Conservation (phyloP, 2,888 invertebrate species). For the Tenodera sinensis region DNA sequence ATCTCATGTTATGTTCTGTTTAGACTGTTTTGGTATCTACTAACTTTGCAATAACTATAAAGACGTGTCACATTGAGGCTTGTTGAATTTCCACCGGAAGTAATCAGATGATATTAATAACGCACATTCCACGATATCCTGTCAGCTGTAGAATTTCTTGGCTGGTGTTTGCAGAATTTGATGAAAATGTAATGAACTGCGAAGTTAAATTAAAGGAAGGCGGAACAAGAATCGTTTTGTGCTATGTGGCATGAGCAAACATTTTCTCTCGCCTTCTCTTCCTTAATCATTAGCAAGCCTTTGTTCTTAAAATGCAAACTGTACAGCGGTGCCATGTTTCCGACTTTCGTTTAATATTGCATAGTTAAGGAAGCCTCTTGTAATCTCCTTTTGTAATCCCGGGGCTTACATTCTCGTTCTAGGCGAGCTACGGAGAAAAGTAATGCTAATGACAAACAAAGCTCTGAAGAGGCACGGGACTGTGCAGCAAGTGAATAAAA, state of each 20-base stretch:
- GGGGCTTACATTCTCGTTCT: neutral
- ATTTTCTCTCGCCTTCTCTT: neutral
- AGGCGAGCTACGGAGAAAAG: neutral
- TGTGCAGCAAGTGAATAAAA: neutral
- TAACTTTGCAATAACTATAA: no score
- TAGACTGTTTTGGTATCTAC: no score
- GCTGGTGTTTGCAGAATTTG: neutral
- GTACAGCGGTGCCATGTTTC: neutral
- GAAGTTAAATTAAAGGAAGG: neutral
- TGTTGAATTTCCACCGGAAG: neutral
- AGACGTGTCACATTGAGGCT: no score
- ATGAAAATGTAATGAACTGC: neutral
- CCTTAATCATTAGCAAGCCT: neutral
- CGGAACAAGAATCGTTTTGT: neutral
- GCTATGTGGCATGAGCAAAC: neutral
- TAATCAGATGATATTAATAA: neutral
- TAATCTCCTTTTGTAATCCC: neutral
- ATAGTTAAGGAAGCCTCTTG: neutral
- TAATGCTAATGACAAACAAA: neutral
- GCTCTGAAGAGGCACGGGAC: neutral
- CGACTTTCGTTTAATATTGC: neutral
- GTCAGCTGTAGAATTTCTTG: neutral
- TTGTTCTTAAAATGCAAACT: neutral
- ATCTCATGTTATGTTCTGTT: no score
- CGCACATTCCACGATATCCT: neutral